Base-by-base conservation (phyloP, 1,140 invertebrate species). In the Aethina tumida region DNA sequence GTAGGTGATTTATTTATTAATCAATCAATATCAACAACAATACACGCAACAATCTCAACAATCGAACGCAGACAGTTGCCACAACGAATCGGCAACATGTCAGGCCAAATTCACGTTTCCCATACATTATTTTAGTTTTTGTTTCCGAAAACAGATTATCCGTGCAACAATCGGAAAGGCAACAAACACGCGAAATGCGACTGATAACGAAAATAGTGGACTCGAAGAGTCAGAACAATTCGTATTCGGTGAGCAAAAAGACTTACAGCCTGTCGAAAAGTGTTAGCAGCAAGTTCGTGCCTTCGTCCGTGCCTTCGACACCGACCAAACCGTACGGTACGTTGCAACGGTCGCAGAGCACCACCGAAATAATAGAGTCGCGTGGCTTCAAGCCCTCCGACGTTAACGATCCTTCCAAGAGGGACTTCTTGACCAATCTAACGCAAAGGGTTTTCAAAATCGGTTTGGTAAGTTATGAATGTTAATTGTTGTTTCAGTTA, bases 341-440 rank as follows among this genome's bases (percentile, higher is more conserved):
- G 10, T 33, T 62, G 7, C 42, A 50, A 35, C 56, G 49, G 45
- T 58, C 53, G 22, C 39, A 45, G 13, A 60, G 55, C 30, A 45
- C 46, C 9, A 47, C 41, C 17, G 48, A 49, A 17, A 40, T 61
- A 1, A 43, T 68, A 16, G 64, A 68, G 40, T 60, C 58, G 7
- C 68, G 84, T 9, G 84, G 85, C 14, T 84, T 84, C 61, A 84
- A 84, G 53, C 85, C 86, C 2, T 88, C 84, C 0, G 85, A 91
- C 59, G 74, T 79, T 54, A 74, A 75, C 60, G 82, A 91, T 61
- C 82, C 83, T 1, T 63, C 68, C 28, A 89, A 89, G 62, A 76
- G 75, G 55, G 74, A 79, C 49, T 84, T 88, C 62, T 71, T 91
- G 32, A 79, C 81, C 37, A 74, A 75, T 53, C 70, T 91, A 45